Evolutionary conservation across 2,113 vertebrate species (phyloP).

Genomic region (Pao palembangensis): DNA sequence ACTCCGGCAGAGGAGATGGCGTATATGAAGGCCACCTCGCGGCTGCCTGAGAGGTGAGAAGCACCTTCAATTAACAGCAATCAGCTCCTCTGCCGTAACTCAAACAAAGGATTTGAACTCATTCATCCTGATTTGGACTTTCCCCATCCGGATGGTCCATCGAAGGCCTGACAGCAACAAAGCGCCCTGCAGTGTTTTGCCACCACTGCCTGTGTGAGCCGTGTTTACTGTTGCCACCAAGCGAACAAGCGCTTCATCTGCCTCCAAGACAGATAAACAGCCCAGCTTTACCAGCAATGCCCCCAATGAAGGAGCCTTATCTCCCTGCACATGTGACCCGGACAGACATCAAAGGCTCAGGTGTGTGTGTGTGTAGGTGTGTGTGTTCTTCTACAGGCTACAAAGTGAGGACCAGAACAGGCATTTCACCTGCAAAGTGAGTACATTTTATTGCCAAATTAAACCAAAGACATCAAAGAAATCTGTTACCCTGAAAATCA

Average conservation of each 20-base stretch:
- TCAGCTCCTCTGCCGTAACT: not conserved
- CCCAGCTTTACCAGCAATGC: slow-evolving; percentile 40
- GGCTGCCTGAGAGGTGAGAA: slow-evolving; percentile 78
- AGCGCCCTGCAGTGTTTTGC: slow-evolving; percentile 16
- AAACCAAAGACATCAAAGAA: no score
- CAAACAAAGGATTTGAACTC: not conserved
- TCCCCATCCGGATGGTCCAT: not conserved
- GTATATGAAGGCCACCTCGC: slow-evolving; percentile 92
- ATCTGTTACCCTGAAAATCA: no score
- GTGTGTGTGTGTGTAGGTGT: not conserved
- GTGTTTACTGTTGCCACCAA: slow-evolving; percentile 29
- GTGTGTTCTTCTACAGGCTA: slow-evolving; percentile 1
- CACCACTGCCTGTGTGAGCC: slow-evolving; percentile 21
- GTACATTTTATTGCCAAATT: no score
- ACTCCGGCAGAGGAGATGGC: slow-evolving; percentile 95
- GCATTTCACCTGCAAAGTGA: no score
- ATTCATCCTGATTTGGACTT: not conserved
- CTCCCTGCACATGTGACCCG: slow-evolving; percentile 29
- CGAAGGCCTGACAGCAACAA: slow-evolving; percentile 1
- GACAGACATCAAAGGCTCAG: slow-evolving; percentile 38
- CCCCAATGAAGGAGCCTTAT: slow-evolving; percentile 26
- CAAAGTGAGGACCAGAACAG: not conserved
- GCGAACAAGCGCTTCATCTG: slow-evolving; percentile 27
- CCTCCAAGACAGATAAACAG: slow-evolving; percentile 34
- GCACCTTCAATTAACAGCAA: not conserved